A percentile compares a stretch with the other conserved stretches of the same genome.
Conservation (phyloP, 1,140 invertebrate genomes). For the Drusus annulatus region DNA sequence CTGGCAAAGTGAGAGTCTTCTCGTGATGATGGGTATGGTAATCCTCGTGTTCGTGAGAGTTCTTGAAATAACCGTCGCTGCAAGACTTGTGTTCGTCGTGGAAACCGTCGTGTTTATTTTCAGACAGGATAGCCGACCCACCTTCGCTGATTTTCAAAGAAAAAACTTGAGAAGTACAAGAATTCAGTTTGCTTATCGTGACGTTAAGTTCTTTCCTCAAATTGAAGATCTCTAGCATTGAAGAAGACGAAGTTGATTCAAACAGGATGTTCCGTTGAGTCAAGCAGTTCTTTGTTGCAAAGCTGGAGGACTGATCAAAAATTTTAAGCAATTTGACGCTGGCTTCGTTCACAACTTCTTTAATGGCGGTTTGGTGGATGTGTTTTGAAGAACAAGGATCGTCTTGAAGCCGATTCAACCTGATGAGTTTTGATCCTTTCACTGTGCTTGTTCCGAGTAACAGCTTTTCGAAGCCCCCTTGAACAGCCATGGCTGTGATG, state of each 20-base stretch:
- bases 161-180: not conserved
- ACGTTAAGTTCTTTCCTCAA: conserved; percentile 11
- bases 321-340: conserved; percentile 7
- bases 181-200: not conserved
- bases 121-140: not conserved
- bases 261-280: not conserved
- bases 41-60: not conserved
- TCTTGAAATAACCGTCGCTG: not conserved
- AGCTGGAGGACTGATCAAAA: not conserved
- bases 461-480: conserved; percentile 19
- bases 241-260: not conserved
- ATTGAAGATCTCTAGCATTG: not conserved
- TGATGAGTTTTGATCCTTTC: conserved; percentile 38
- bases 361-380: not conserved
- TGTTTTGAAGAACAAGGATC: conserved; percentile 39
- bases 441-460: conserved; percentile 21
- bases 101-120: not conserved
- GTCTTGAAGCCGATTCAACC: conserved; percentile 1
- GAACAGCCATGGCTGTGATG: conserved; percentile 43
- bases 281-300: not conserved
- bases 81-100: too few species aligned
- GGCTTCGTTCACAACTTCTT: conserved; percentile 12
- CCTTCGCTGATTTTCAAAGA: not conserved
- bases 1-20: not conserved
- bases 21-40: not conserved